Evolutionary conservation across 2,113 vertebrate species (phyloP), one percentile per base, ranked within the genome.

Genomic region (Lampris incognitus): DNA sequence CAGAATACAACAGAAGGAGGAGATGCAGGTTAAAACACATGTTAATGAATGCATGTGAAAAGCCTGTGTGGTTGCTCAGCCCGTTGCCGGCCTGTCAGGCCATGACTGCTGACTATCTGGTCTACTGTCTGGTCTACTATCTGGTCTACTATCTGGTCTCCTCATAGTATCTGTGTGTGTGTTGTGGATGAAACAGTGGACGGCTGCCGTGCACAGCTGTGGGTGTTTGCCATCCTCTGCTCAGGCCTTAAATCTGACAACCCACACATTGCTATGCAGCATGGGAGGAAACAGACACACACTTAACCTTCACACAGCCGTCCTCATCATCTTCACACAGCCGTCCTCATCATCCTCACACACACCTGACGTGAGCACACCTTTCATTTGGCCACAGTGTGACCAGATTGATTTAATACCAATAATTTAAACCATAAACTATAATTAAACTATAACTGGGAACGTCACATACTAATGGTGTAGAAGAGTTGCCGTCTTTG

Each of bases 31-130:
- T 89, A 78, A 85, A 88, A 85, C 85, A 86, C 79, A 61, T 87
- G 91, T 69, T 89, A 87, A 88, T 92, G 92, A 83, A 79, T 92
- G 90, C 69, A 61, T 88, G 86, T 91, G 87, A 91, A 92, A 92
- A 87, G 90, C 79, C 85, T 78, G 88, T 76, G 76, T 81, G 79
- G 78, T 82, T 24, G 24, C 24, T 24, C 24, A 24, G 24, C 24
- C 24, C 24, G 83, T 73, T 62, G 78, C 68, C 81, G 83, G 77
- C 82, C 73, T 84, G 88, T 81, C 81, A 59, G 73, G 74, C 81
- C 63, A 82, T 90, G 74, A 72, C 82, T 70, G 78, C 76, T 54
- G 69, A 69, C 67, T 51, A 66, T 72, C 44, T 51, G 73, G 67
- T 85, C 76, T 88, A 81, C 86, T 89, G 24, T 24, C 24, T 24